Conservation (phyloP, 92 coral and sea anemone genomes). For the Paramuricea clavata region DNA sequence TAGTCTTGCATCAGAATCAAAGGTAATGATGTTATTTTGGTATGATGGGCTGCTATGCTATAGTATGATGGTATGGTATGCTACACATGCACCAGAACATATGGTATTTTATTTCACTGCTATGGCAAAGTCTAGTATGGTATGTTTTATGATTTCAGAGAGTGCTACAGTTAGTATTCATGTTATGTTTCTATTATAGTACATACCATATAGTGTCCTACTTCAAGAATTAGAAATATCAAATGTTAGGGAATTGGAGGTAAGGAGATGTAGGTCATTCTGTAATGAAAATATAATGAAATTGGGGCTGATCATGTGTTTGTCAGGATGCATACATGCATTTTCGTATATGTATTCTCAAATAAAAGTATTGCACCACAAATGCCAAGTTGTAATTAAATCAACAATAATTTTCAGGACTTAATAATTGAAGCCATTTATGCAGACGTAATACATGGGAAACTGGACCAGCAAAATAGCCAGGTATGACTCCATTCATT, state of each 20-base stretch:
- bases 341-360: too few species aligned
- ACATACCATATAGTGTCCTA: constrained; percentile 88
- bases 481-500: constrained; percentile 64
- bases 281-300: not conserved
- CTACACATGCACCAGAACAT: too few species aligned
- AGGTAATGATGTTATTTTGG: too few species aligned
- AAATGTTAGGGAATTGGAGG: constrained; percentile 96
- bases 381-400: not conserved
- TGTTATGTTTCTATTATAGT: constrained; percentile 65
- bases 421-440: constrained; percentile 97
- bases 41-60: too few species aligned
- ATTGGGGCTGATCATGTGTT: not conserved
- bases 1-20: constrained; percentile 95
- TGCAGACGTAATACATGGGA: constrained; percentile 96
- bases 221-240: constrained; percentile 86
- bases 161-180: too few species aligned
- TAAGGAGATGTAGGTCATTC: constrained; percentile 10
- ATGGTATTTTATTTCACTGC: too few species aligned
- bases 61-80: too few species aligned
- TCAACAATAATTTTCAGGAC: constrained; percentile 69
- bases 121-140: not conserved
- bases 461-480: constrained; percentile 95
- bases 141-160: too few species aligned
- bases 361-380: too few species aligned
- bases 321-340: too few species aligned